phyloP scores from a whole-genome alignment of 2,113 vertebrate species.

The Tachycineta bicolor region DNA sequence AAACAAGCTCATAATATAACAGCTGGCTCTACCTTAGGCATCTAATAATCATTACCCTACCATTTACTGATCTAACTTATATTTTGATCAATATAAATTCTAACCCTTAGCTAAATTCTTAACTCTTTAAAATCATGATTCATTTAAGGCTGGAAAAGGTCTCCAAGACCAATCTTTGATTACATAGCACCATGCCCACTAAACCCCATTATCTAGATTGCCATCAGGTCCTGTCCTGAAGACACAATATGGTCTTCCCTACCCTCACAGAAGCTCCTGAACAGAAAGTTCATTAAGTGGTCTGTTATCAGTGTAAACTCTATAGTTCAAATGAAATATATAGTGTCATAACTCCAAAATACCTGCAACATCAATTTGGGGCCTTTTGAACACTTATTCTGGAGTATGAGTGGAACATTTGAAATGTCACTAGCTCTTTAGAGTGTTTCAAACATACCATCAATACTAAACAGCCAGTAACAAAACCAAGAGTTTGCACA shows the following conservation, averaged over 20 bases:
- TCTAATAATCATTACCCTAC: too few species aligned
- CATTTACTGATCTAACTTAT: too few species aligned
- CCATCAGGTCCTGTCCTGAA: background rate
- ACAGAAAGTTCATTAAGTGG: background rate
- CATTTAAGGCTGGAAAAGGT: background rate
- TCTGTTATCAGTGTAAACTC: background rate
- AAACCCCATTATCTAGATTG: background rate
- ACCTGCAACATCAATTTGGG: background rate
- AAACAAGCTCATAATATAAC: too few species aligned
- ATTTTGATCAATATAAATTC: too few species aligned
- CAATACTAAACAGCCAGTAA: background rate
- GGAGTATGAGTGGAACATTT: background rate
- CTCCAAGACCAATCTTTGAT: background rate
- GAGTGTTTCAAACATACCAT: background rate
- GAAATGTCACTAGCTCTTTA: background rate
- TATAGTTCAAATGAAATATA: rapidly evolving
- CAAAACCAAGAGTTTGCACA: background rate
- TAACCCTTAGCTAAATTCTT: too few species aligned
- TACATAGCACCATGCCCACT: too few species aligned
- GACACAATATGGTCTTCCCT: background rate
- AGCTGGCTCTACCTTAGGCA: too few species aligned
- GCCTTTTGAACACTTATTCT: background rate
- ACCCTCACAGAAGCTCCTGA: background rate
- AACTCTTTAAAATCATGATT: too few species aligned
- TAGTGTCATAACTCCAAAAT: background rate